Evolutionary conservation across 2,797 vertebrate genomes (phyloP).

Genomic region (Hippopotamyrus pictus): DNA sequence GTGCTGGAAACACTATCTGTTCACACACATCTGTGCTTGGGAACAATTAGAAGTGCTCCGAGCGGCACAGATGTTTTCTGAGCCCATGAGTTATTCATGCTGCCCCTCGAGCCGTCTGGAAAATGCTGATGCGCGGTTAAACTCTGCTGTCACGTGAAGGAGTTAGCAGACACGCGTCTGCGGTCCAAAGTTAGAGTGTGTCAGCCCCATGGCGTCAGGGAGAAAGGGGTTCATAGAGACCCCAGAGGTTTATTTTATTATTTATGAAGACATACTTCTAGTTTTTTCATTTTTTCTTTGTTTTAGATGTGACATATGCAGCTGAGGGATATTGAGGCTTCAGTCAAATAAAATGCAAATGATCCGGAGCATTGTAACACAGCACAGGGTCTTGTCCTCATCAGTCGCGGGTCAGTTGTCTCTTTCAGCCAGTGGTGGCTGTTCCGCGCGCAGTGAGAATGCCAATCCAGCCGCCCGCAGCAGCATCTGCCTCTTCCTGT

Average conservation of each 20-base stretch:
- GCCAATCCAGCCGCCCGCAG: no score
- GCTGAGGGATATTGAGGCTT: slow-evolving; percentile 1
- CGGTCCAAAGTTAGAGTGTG: slow-evolving; percentile 14
- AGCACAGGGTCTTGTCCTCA: slow-evolving; percentile 30
- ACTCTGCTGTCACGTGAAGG: slow-evolving; percentile 38
- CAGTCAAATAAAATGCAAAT: slow-evolving; percentile 20
- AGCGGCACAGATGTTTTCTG: slow-evolving; percentile 44
- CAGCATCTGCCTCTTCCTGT: background rate
- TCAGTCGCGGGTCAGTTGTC: slow-evolving; percentile 4
- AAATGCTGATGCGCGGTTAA: slow-evolving; percentile 48
- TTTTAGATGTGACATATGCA: background rate
- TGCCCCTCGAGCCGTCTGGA: slow-evolving; percentile 32
- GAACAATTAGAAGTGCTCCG: slow-evolving; percentile 42
- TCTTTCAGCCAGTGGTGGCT: background rate
- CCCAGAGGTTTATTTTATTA: slow-evolving; percentile 26
- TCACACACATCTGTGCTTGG: slow-evolving; percentile 32
- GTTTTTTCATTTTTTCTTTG: background rate
- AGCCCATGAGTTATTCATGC: slow-evolving; percentile 56
- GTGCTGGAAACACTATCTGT: background rate
- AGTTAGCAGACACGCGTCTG: slow-evolving; percentile 24
- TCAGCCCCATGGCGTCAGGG: slow-evolving; percentile 21
- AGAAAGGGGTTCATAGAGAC: background rate
- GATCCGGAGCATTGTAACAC: background rate
- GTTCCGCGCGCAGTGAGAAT: background rate
- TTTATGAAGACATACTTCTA: background rate